phyloP scores from a whole-genome alignment of 2,113 vertebrate species.

The Erythrocebus patas region DNA sequence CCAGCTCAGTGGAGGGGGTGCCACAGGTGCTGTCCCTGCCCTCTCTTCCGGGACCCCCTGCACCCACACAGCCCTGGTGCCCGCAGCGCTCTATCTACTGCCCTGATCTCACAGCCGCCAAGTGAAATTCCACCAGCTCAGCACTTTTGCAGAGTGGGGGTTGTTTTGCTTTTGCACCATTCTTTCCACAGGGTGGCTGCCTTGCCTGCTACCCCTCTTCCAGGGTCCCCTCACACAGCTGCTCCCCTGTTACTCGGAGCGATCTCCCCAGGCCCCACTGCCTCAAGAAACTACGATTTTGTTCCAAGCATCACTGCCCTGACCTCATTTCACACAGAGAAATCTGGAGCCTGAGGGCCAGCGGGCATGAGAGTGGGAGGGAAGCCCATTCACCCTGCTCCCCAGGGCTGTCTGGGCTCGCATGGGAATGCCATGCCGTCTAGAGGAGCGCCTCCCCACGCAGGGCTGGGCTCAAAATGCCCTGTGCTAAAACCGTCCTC shows the following conservation, averaged over 20 bases:
- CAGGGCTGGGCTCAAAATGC: background rate
- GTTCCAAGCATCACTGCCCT: background rate
- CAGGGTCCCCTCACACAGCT: background rate
- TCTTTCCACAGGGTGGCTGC: conserved; percentile 52
- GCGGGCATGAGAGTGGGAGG: background rate
- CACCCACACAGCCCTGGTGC: background rate
- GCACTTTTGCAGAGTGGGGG: conserved; percentile 71
- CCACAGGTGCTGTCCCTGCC: background rate
- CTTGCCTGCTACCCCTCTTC: conserved; percentile 18
- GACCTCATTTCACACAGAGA: background rate
- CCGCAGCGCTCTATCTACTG: conserved; percentile 62
- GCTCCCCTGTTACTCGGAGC: background rate
- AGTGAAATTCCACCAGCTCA: conserved; percentile 77
- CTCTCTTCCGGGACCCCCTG: conserved; percentile 55
- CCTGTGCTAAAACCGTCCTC: background rate
- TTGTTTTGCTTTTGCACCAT: conserved; percentile 51
- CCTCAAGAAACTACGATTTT: background rate
- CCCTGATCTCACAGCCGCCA: conserved; percentile 61
- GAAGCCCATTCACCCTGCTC: background rate
- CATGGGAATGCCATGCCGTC: fast-evolving
- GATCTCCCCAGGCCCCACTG: background rate
- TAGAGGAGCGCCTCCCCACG: background rate
- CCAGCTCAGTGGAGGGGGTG: background rate
- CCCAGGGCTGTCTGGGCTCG: background rate
- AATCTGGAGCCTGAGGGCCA: background rate